Percentiles rank a stretch among this genome's conserved stretches.
Conservation (phyloP, 2,113 vertebrate genomes). For the Rhynchomys soricoides region DNA sequence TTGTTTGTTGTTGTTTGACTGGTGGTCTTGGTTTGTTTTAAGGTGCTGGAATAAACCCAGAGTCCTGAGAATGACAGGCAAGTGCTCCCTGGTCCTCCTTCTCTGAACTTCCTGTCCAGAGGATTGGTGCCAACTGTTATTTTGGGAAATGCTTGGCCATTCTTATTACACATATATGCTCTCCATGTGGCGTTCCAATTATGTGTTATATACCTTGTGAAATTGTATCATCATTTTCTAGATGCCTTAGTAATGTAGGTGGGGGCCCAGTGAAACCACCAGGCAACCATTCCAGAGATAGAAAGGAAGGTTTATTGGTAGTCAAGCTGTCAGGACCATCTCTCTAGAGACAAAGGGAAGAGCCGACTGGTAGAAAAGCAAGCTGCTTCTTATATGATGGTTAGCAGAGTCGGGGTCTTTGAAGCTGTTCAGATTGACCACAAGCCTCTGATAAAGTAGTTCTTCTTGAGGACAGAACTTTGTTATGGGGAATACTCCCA, state of each 20-base stretch:
- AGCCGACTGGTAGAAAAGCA: background rate
- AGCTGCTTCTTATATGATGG: background rate
- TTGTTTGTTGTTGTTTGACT: background rate
- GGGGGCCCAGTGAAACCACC: background rate
- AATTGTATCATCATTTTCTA: background rate
- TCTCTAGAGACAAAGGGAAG: background rate
- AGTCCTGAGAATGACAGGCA: background rate
- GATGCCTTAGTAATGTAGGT: background rate
- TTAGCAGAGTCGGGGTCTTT: background rate
- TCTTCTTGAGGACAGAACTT: background rate
- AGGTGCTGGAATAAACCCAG: background rate
- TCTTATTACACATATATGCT: background rate
- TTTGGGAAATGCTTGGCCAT: background rate
- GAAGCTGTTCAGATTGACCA: background rate
- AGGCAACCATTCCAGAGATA: background rate
- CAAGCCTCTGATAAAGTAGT: background rate
- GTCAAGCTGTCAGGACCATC: background rate
- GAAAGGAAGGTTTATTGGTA: background rate
- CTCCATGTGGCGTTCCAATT: background rate
- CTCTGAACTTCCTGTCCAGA: background rate
- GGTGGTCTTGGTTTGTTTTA: background rate
- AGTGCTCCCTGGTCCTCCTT: background rate
- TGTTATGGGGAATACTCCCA: background rate
- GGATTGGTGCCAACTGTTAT: background rate
- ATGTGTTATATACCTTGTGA: background rate